These are phyloP conservation scores for Drosophila ficusphila DNA, from an alignment of 1,140 invertebrate species.

Conservation along the genomic window DNA sequence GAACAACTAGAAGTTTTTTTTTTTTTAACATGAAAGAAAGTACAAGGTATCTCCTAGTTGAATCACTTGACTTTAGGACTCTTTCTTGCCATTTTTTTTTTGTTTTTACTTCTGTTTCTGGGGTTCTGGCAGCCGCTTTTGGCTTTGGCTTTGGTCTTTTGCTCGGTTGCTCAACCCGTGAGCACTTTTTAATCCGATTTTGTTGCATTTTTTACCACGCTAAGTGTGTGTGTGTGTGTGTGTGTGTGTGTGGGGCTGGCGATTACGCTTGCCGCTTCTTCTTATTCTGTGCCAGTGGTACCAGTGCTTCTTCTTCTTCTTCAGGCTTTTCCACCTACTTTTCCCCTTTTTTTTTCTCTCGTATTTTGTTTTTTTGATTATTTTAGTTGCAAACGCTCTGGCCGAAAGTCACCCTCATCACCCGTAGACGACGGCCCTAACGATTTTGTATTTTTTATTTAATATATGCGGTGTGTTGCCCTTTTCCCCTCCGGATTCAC, in stretches of 20 bases:
- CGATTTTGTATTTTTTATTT: slow-evolving; percentile 68
- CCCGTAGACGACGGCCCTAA: slow-evolving; percentile 35
- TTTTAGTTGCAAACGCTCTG: slow-evolving; percentile 56
- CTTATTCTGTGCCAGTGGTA: slow-evolving; percentile 20
- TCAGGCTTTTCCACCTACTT: slow-evolving; percentile 55
- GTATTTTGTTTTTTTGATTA: slow-evolving; percentile 60
- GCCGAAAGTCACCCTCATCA: slow-evolving; percentile 31
- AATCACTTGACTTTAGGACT: neutral
- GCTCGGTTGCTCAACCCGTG: slow-evolving; percentile 62
- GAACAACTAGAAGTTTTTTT: neutral
- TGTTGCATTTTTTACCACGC: slow-evolving; percentile 69
- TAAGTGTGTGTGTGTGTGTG: slow-evolving; percentile 45
- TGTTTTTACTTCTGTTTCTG: slow-evolving; percentile 34
- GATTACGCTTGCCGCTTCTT: slow-evolving; percentile 58
- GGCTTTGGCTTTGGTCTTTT: slow-evolving; percentile 58
- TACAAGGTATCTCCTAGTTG: slow-evolving; percentile 6
- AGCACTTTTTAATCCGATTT: slow-evolving; percentile 81
- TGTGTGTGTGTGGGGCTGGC: slow-evolving; percentile 53
- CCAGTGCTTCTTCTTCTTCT: slow-evolving; percentile 14
- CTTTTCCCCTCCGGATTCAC: neutral
- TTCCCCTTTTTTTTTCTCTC: slow-evolving; percentile 23
- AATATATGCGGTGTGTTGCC: slow-evolving; percentile 58
- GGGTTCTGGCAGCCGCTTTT: slow-evolving; percentile 37
- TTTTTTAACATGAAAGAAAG: neutral
- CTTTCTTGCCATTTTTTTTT: slow-evolving; percentile 12